Conservation (phyloP, 2,797 vertebrate species). For the Pseudomugil gertrudae region DNA sequence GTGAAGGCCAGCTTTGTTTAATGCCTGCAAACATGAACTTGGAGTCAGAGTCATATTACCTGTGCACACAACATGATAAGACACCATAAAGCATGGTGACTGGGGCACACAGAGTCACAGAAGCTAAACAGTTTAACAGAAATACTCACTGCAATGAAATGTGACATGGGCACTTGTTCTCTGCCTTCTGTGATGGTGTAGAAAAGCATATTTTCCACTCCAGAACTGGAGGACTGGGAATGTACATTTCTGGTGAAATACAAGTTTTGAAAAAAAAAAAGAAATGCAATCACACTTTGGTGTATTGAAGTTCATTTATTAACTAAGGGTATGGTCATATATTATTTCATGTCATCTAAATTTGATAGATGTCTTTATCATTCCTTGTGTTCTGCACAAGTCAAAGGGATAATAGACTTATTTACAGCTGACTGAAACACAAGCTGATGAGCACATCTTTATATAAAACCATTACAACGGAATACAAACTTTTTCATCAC, state of each 20-base stretch:
- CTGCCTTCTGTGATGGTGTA: slow-evolving; percentile 89
- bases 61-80: background rate
- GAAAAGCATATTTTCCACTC: slow-evolving; percentile 88
- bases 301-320: background rate
- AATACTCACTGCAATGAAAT: slow-evolving; percentile 82
- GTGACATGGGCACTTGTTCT: slow-evolving; percentile 84
- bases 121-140: background rate
- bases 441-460: background rate
- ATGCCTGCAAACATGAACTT: slow-evolving; percentile 69
- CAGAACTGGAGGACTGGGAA: slow-evolving; percentile 74
- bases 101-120: background rate
- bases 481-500: background rate
- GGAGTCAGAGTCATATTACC: background rate
- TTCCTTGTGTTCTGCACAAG: background rate
- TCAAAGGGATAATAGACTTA: background rate
- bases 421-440: background rate
- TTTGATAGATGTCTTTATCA: background rate
- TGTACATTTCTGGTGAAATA: slow-evolving; percentile 46
- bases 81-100: background rate
- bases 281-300: slow-evolving; percentile 1
- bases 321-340: background rate
- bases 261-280: slow-evolving; percentile 19
- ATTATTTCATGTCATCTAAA: background rate
- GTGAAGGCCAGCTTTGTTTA: slow-evolving; percentile 86
- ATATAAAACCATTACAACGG: background rate